Base-by-base conservation (phyloP, 2,888 invertebrate species). In the Thymelicus sylvestris region DNA sequence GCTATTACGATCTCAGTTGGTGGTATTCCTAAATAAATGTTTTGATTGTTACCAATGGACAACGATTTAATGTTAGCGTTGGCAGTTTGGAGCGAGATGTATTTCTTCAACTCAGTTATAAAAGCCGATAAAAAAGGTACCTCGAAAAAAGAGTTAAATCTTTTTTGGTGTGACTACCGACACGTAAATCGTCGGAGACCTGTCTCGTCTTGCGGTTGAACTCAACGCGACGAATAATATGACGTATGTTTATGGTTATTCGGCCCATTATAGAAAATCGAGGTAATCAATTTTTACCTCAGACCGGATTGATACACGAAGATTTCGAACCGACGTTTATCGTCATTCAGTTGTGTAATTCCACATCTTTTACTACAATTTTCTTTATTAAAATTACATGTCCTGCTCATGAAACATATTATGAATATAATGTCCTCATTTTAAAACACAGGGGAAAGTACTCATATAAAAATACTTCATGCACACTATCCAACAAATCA, bases 1-100 rank as follows among this genome's bases (percentile, higher is more conserved):
- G 55, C 63, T 60, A 65, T 71, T 71, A 71, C 80, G 24, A 78
- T 65, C 71, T 52, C 66, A 72, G 80, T 75, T 79, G 82, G 80
- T 80, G 81, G 81, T 74, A 82, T 77, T 75, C 74, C 74, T 76
- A 80, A 79, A 82, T 76, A 74, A 77, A 81, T 81, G 78, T 77
- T 76, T 66, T 75, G 77, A 77, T 77, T 73, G 76, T 75, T 76
- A 73, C 74, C 75, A 70, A 74, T 66, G 74, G 78, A 79, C 80
- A 78, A 77, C 79, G 80, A 81, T 80, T 81, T 79, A 81, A 77
- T 72, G 67, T 75, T 66, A 68, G 68, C 72, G 67, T 77, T 74
- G 69, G 76, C 78, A 78, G 76, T 82, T 80, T 78, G 70, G 75
- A 77, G 62, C 47, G 66, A 66, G 66, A 66, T 57, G 61, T 62